Percentiles rank a stretch among this genome's conserved stretches.
phyloP scores from a whole-genome alignment of 2,113 vertebrate species.

The Macrotis lagotis region DNA sequence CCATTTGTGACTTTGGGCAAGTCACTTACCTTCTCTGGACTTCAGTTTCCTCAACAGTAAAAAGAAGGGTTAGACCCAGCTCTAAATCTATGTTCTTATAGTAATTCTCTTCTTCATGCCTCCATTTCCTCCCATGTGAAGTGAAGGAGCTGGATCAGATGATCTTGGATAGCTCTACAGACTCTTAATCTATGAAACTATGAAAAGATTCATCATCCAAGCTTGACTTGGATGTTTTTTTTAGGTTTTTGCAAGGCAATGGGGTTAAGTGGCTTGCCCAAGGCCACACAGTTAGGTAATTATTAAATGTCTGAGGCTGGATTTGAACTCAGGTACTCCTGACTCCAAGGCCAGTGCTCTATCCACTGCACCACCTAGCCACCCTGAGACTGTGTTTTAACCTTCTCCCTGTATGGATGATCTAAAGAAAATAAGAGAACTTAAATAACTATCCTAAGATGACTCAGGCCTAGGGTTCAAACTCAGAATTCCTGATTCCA shows the following conservation, averaged over 20 bases:
- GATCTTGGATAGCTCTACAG: not conserved
- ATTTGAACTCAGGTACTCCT: too few species aligned
- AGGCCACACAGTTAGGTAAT: too few species aligned
- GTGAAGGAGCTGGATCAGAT: not conserved
- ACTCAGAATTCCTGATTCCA: not conserved
- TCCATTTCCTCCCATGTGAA: constrained; percentile 1
- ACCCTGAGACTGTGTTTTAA: not conserved
- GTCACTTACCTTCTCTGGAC: not conserved
- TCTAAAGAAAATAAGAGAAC: not conserved
- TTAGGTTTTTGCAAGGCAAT: too few species aligned
- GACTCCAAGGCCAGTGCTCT: too few species aligned
- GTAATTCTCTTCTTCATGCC: not conserved
- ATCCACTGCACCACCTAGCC: too few species aligned
- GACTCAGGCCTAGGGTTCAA: not conserved
- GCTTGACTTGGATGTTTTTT: not conserved
- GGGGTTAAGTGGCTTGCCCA: too few species aligned
- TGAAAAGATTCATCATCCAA: not conserved
- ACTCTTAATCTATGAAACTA: not conserved
- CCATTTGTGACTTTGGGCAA: not conserved
- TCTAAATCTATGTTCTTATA: not conserved
- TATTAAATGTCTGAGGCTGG: too few species aligned
- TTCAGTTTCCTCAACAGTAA: not conserved
- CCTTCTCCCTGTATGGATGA: not conserved
- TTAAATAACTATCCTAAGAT: not conserved
- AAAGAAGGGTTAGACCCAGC: not conserved